Evolutionary conservation across 1,140 invertebrate species (phyloP), one percentile per base, ranked within the genome.

Genomic region (Sarcophaga bullata): DNA sequence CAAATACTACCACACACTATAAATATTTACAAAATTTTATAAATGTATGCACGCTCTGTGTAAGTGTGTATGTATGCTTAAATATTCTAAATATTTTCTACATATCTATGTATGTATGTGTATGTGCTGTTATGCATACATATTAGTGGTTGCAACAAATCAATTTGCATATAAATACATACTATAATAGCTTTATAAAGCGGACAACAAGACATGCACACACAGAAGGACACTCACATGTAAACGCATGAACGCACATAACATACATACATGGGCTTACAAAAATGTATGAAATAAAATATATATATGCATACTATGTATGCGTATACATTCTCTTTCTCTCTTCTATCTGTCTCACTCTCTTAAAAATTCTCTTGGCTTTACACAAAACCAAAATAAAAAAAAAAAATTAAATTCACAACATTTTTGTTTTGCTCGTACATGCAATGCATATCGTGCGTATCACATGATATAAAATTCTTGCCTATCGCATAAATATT

Each of bases 131-230:
- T 19, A 68, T 68, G 62, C 17, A 68, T 58, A 58, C 11, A n/a
- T 58, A 58, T 58, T 58, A 68, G 17, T 68, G 17, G 62, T 68
- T 68, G 62, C 62, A 68, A 68, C 62, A 68, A 68, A 68, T 68
- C 62, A 68, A 68, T 68, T 68, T 68, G 62, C 17, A 68, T 68
- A 68, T 25, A 68, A 19, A 15, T 68, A 17, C 62, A 68, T 8
- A 58, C 15, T 13, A n/a, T 58, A 52, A 19, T 8, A 68, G 17
- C 8, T 68, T 68, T 68, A 68, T 68, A 8, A 19, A 25, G 17
- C 62, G n/a, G 17, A 68, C 62, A 37, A 37, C 25, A 37, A 37
- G 62, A 10, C n/a, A 68, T 68, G 17, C 62, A 25, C 62, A 68
- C 62, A 68, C 62, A 68, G n/a, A n/a, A 68, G 62, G 62, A 19